A percentile compares a stretch with the other conserved stretches of the same genome.
phyloP scores from a whole-genome alignment of 2,888 invertebrate genomes.

The Pyrochroa serraticornis region DNA sequence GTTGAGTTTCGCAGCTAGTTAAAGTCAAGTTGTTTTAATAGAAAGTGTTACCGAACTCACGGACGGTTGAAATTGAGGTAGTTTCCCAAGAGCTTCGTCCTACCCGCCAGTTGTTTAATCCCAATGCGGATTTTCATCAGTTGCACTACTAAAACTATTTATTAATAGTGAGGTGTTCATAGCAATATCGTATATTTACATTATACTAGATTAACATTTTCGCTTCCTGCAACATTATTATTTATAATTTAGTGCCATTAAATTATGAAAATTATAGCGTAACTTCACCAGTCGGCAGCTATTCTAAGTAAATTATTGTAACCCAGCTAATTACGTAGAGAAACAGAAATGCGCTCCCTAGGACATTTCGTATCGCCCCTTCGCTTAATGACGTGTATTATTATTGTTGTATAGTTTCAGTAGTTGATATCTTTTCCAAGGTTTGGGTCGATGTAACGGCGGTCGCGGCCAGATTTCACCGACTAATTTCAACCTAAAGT shows the following conservation, averaged over 20 bases:
- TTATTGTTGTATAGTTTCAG: slow-evolving; percentile 13
- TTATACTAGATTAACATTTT: slow-evolving; percentile 23
- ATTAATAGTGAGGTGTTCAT: background rate
- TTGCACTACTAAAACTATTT: background rate
- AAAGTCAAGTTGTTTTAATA: too few species aligned
- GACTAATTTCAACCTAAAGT: slow-evolving; percentile 2
- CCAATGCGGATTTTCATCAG: too few species aligned
- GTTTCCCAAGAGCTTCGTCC: too few species aligned
- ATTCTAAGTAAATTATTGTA: slow-evolving; percentile 42
- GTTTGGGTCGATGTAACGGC: background rate
- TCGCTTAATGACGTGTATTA: background rate
- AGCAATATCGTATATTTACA: slow-evolving; percentile 8
- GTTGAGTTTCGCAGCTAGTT: too few species aligned
- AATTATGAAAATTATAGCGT: slow-evolving; percentile 40
- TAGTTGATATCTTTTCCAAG: slow-evolving; percentile 16
- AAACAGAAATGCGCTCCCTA: slow-evolving; percentile 30
- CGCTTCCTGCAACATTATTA: slow-evolving; percentile 31
- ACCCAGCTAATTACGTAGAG: slow-evolving; percentile 38
- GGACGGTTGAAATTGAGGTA: too few species aligned
- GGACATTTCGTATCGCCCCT: slow-evolving; percentile 19
- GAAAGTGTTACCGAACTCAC: too few species aligned
- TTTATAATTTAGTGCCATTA: slow-evolving; percentile 42
- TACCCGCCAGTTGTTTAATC: too few species aligned
- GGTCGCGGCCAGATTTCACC: background rate
- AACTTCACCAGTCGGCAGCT: slow-evolving; percentile 39